phyloP scores from a whole-genome alignment of 2,888 invertebrate genomes.

The Sminthurinus aureus region DNA sequence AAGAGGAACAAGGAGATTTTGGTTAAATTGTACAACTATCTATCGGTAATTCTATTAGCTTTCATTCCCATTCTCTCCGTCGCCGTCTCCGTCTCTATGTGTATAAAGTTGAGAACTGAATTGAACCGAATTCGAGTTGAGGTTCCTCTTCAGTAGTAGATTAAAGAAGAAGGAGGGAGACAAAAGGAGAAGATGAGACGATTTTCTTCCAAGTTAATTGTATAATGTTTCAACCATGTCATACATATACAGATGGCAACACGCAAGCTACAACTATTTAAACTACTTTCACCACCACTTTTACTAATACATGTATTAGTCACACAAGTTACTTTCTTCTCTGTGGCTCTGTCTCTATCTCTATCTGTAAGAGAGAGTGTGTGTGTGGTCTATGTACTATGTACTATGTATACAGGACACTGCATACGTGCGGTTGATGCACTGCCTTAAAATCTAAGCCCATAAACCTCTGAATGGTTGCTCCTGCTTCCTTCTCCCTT shows the following conservation, averaged over 20 bases:
- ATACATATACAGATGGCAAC: too few species aligned
- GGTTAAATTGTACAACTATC: background rate
- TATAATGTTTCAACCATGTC: background rate
- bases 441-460: slow-evolving; percentile 11
- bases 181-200: background rate
- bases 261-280: background rate
- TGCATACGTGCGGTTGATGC: background rate
- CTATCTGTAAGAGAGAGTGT: background rate
- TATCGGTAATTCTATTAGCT: background rate
- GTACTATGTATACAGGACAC: background rate
- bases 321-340: background rate
- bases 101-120: background rate
- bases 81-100: too few species aligned
- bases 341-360: too few species aligned
- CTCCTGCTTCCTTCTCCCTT: background rate
- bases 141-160: background rate
- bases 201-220: background rate
- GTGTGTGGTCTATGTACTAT: background rate
- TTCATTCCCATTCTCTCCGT: background rate
- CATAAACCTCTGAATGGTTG: slow-evolving; percentile 31
- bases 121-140: background rate
- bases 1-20: too few species aligned
- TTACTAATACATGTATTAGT: background rate
- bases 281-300: background rate
- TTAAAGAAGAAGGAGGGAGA: background rate